A percentile compares a stretch with the other conserved stretches of the same genome.
phyloP scores from a whole-genome alignment of 64 coral and sea anemone genomes.

The Catalaphyllia jardinei region DNA sequence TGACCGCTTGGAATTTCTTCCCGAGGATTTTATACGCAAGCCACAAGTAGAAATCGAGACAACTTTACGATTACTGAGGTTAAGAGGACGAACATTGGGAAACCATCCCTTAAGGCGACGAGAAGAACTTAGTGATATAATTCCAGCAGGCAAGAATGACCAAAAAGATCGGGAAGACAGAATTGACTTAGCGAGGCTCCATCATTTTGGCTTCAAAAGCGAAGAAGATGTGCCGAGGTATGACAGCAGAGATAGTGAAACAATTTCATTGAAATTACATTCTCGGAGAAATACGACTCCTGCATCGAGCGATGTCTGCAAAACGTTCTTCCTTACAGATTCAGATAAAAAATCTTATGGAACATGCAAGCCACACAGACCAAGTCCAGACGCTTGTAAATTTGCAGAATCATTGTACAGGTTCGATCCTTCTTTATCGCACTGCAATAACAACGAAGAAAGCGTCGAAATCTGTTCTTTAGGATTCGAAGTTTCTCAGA shows the following conservation, averaged over 20 bases:
- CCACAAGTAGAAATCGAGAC: background rate
- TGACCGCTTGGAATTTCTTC: background rate
- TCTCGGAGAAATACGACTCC: background rate
- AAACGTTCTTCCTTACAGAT: background rate
- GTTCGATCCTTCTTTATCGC: background rate
- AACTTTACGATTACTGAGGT: background rate
- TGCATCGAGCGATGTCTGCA: background rate
- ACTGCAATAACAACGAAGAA: background rate
- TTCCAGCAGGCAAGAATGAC: background rate
- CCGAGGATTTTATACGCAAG: background rate
- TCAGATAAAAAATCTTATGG: slow-evolving; percentile 44
- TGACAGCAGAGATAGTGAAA: too few relatives aligned
- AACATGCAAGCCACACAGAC: slow-evolving; percentile 56
- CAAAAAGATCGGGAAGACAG: background rate
- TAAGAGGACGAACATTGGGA: background rate
- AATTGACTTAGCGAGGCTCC: background rate
- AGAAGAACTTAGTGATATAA: background rate
- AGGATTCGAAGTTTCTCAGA: background rate
- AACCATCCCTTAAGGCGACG: background rate
- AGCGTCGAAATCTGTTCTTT: slow-evolving; percentile 52
- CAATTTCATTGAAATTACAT: background rate
- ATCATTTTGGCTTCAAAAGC: background rate
- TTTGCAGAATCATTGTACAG: slow-evolving; percentile 53
- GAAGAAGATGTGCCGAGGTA: background rate
- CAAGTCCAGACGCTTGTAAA: slow-evolving; percentile 35